Evolutionary conservation across 2,113 vertebrate genomes (phyloP), one percentile per base, ranked within the genome.

Genomic region (Ictalurus furcatus): DNA sequence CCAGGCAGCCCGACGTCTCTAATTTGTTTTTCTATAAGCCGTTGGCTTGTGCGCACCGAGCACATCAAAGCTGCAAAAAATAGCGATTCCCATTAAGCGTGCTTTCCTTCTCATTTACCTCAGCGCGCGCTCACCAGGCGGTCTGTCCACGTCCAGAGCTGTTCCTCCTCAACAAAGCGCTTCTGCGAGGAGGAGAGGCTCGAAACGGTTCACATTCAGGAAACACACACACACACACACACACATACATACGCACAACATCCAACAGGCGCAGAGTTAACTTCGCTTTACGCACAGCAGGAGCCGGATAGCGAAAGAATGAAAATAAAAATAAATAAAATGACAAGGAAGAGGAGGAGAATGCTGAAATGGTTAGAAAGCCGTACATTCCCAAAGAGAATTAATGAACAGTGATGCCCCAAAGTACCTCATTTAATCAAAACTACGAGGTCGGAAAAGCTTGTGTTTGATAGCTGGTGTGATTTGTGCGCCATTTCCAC

Each of bases 21-120:
- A 95, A 96, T 96, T 96, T 95, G 95, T 96, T 96, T 96, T 95
- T 95, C 94, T 95, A 93, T 95, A 95, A 95, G 94, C 95, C 94
- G 93, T 95, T 94, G 93, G 95, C 94, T 95, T 95, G 94, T 95
- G 95, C 93, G 95, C 93, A 95, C 92, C 90, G 93, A 94, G 93
- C 93, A 95, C 94, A 96, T 96, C 95, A 95, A 95, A 95, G 94
- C 93, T 93, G 94, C 93, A 95, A 95, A 95, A 82, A 96, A 96
- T 96, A 96, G 94, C 93, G 93, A 94, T 96, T 95, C 95, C 95
- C 95, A 96, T 96, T 96, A 96, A 95, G 93, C 92, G 94, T 89
- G 90, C 93, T 95, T 95, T 94, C 95, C 94, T 90, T 95, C 95
- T 96, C 95, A 95, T 96, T 96, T 95, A 94, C 95, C 95, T 94